Conservation (phyloP, 2,888 invertebrate species). For the Folsomia candida region DNA sequence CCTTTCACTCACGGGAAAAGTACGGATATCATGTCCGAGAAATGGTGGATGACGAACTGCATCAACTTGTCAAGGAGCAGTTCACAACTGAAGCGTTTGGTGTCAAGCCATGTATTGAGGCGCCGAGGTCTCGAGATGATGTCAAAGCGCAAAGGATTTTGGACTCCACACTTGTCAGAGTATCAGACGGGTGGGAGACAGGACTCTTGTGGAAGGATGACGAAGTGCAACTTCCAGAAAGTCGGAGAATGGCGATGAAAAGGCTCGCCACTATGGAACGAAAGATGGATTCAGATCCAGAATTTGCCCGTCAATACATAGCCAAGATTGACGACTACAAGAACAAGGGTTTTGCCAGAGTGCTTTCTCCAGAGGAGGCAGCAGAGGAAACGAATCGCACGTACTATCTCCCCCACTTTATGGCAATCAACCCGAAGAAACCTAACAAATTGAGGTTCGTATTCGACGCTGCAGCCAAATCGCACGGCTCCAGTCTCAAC, state of each 20-base stretch:
- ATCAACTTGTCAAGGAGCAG: not conserved
- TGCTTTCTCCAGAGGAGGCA: constrained; percentile 8
- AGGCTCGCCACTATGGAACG: constrained; percentile 14
- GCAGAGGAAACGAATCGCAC: not conserved
- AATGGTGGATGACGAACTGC: not conserved
- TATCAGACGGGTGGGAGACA: constrained; percentile 16
- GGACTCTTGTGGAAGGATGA: constrained; percentile 27
- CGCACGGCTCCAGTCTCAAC: constrained; percentile 25
- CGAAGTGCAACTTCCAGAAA: constrained; percentile 13
- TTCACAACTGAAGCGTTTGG: not conserved
- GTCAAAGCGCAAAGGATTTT: not conserved
- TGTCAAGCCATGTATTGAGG: not conserved
- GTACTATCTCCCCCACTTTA: constrained; percentile 44
- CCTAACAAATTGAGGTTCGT: constrained; percentile 42
- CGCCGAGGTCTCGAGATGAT: not conserved
- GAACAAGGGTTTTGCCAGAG: constrained; percentile 15
- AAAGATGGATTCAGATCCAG: constrained; percentile 20
- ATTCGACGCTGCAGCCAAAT: constrained; percentile 36
- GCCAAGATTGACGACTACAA: constrained; percentile 15
- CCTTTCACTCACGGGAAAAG: not conserved
- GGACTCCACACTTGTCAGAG: not conserved
- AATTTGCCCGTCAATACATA: constrained; percentile 11
- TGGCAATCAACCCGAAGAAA: constrained; percentile 34
- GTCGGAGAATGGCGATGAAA: constrained; percentile 8
- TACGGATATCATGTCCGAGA: not conserved